These are phyloP conservation scores for Plebejus melissa DNA, from an alignment of 2,888 invertebrate species.

Conservation along the genomic window DNA sequence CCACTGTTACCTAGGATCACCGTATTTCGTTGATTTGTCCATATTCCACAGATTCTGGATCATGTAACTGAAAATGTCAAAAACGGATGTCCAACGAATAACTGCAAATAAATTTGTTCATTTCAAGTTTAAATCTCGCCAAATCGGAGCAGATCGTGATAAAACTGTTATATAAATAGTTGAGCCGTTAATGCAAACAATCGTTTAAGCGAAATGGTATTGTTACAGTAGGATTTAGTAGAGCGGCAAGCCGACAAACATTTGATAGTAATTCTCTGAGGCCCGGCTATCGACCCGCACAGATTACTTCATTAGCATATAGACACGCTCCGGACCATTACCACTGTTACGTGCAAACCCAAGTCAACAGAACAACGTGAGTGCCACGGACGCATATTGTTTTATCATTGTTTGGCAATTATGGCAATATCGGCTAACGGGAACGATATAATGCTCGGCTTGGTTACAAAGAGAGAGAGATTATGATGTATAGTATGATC, in stretches of 20 bases:
- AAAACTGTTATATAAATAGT: constrained; percentile 13
- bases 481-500: neutral
- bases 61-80: neutral
- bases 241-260: constrained; percentile 42
- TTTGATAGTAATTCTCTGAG: constrained; percentile 37
- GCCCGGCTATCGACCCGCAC: constrained; percentile 36
- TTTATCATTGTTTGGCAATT: constrained; percentile 3
- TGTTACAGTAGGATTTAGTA: constrained; percentile 35
- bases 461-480: neutral
- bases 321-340: constrained; percentile 22
- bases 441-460: neutral
- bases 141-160: constrained; percentile 16
- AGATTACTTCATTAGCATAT: constrained; percentile 30
- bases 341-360: constrained; percentile 15
- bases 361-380: neutral
- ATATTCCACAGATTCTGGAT: neutral
- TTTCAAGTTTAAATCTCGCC: neutral
- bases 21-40: neutral
- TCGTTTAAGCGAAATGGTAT: constrained; percentile 13
- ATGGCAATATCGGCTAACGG: neutral
- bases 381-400: neutral
- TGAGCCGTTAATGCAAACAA: constrained; percentile 21
- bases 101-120: neutral
- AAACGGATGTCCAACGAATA: neutral
- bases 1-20: neutral